phyloP scores from a whole-genome alignment of 1,140 invertebrate genomes.

The Drosophila kanapiae region DNA sequence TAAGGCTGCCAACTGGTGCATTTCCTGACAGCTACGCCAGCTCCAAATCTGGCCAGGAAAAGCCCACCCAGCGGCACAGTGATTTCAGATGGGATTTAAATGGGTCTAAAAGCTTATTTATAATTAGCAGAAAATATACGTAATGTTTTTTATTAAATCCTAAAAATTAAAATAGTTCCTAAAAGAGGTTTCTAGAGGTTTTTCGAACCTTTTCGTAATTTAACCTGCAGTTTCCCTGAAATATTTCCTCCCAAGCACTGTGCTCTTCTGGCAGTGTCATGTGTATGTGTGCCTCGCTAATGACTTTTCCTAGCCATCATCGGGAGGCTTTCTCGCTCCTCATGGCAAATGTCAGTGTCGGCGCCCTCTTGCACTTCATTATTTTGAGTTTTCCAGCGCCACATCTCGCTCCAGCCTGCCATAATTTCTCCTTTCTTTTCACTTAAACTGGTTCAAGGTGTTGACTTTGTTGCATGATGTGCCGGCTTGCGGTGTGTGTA shows the following conservation, averaged over 20 bases:
- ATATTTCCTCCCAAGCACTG: slow-evolving; percentile 9
- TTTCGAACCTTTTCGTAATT: accelerated
- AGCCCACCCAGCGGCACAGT: slow-evolving; percentile 45
- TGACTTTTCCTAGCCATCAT: slow-evolving; percentile 72
- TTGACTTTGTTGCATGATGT: slow-evolving; percentile 69
- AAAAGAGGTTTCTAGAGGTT: neutral
- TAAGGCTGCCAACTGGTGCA: slow-evolving; percentile 61
- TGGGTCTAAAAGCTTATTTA: neutral
- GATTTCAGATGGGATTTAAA: neutral
- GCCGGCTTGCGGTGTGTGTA: slow-evolving; percentile 13
- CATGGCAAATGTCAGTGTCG: slow-evolving; percentile 47
- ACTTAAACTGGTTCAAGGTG: slow-evolving; percentile 80
- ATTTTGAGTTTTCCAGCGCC: slow-evolving; percentile 70
- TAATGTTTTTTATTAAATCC: neutral
- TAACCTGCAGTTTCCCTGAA: neutral
- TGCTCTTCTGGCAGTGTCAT: slow-evolving; percentile 29
- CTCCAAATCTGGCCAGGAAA: slow-evolving; percentile 32
- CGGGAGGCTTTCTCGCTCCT: slow-evolving; percentile 22
- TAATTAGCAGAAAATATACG: no score
- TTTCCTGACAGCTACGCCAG: slow-evolving; percentile 66
- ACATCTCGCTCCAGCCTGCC: slow-evolving; percentile 21
- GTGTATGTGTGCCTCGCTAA: slow-evolving; percentile 60
- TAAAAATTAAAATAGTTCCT: neutral
- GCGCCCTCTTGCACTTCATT: slow-evolving; percentile 76
- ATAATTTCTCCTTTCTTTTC: slow-evolving; percentile 57